phyloP scores from a whole-genome alignment of 2,888 invertebrate genomes.

The Drosophila mettleri region DNA sequence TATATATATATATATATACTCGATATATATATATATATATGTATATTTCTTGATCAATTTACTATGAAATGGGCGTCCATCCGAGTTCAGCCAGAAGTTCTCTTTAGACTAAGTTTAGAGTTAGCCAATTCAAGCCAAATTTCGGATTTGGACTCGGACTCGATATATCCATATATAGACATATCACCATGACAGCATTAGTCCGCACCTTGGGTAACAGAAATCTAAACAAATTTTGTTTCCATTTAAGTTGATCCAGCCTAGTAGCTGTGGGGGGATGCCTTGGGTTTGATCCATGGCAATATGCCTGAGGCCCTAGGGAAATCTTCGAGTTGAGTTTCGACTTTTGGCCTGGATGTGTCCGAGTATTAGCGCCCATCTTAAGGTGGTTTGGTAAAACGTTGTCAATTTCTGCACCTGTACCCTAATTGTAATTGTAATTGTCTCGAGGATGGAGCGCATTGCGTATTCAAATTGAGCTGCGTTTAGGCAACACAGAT shows the following conservation, averaged over 20 bases:
- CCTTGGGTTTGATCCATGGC: background rate
- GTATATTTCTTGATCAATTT: background rate
- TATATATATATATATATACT: background rate
- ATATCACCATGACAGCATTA: background rate
- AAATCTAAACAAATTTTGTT: too few relatives aligned
- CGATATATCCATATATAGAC: too few relatives aligned
- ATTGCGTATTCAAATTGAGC: constrained; percentile 18
- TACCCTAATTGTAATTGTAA: too few relatives aligned
- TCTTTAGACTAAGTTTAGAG: constrained; percentile 4
- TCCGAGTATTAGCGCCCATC: constrained; percentile 3
- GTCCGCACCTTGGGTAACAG: too few relatives aligned
- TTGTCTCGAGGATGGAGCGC: constrained; percentile 13
- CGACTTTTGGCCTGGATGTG: background rate
- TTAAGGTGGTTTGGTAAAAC: background rate
- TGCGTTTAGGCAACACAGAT: background rate
- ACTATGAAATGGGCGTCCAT: constrained; percentile 9
- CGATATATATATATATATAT: constrained; percentile 4
- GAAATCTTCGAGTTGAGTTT: background rate
- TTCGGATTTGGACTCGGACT: too few relatives aligned
- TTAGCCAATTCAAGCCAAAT: background rate
- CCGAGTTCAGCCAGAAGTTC: background rate
- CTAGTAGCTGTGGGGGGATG: too few relatives aligned
- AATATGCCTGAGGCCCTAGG: background rate
- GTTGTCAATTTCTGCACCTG: constrained; percentile 5
- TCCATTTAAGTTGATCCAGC: too few relatives aligned